Conservation (phyloP, 1,140 invertebrate genomes). For the Sycophila sp. region DNA sequence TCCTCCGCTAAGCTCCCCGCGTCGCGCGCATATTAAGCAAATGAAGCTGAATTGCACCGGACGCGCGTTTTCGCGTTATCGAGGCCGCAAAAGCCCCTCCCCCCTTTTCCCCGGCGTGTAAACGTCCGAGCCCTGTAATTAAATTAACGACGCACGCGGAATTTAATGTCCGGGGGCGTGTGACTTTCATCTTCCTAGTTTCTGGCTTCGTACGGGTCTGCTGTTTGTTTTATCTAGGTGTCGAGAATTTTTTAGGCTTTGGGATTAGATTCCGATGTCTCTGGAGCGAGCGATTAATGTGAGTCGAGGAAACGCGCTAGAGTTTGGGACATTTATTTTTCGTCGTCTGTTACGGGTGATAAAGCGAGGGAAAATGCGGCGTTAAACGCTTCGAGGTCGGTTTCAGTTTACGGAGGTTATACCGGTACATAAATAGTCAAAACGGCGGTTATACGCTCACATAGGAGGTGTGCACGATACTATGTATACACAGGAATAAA, state of each 20-base stretch:
- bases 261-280: not conserved
- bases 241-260: too few relatives aligned
- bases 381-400: too few relatives aligned
- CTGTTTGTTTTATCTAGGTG: not conserved
- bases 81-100: slow-evolving; percentile 18
- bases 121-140: slow-evolving; percentile 41
- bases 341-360: too few relatives aligned
- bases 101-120: not conserved
- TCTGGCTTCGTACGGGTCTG: not conserved
- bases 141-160: slow-evolving; percentile 44
- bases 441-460: too few relatives aligned
- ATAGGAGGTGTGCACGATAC: too few relatives aligned
- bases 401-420: too few relatives aligned
- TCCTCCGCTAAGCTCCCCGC: not conserved
- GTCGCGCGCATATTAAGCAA: slow-evolving; percentile 7
- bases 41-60: slow-evolving; percentile 22
- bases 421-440: too few relatives aligned
- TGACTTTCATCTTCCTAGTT: not conserved
- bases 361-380: too few relatives aligned
- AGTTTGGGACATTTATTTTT: too few relatives aligned
- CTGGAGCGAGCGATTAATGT: not conserved
- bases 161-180: slow-evolving; percentile 41
- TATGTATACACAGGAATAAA: too few relatives aligned
- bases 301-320: too few relatives aligned
- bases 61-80: slow-evolving; percentile 11